Base-by-base conservation (phyloP, 2,888 invertebrate genomes). In the Sthenelais limicola region DNA sequence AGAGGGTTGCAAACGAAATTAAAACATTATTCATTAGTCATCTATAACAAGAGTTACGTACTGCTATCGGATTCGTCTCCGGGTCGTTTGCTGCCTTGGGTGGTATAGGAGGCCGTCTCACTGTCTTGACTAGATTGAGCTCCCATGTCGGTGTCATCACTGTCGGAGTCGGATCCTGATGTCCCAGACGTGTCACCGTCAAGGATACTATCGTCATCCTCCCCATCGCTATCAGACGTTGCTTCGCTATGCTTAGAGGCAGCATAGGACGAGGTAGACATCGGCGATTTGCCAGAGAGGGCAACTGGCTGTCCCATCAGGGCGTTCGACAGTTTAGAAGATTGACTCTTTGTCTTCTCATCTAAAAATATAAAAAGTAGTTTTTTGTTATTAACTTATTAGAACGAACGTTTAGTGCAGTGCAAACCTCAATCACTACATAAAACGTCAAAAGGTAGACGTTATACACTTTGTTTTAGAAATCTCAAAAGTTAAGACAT, bases 61-160 rank as follows among this genome's bases (percentile, higher is more conserved):
- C 68, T 68, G 26, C 62, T 66, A 33, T 49, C 35, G 1, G 56
- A 33, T 38, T 48, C 58, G 33, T 73, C 66, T 26, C 68, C 72
- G 5, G 62, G 33, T 32, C 73, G 43, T 68, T 73, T 73, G 21
- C 70, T 68, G 47, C 74, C 70, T 38, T 66, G 68, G 18, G 47
- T 48, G 24, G 62, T 54, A 43, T 67, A 7, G 9, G 62, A 66
- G 9, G 68, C 73, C 30, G 47, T 47, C 51, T 68, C 74, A 49
- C 72, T 72, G 56, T 66, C 72, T 33, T 68, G 68, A 67, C 69
- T 75, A n/a, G 74, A 69, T 9, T 69, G 70, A 71, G 74, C 76
- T 15, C 72, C 78, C 9, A 73, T 68, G 4, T 75, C 72, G 26
- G 54, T 43, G 54, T 70, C 54, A 9, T 21, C 56, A 1, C 54